Conservation (phyloP, 2,113 vertebrate species). For the Nothocercus nigrocapillus region DNA sequence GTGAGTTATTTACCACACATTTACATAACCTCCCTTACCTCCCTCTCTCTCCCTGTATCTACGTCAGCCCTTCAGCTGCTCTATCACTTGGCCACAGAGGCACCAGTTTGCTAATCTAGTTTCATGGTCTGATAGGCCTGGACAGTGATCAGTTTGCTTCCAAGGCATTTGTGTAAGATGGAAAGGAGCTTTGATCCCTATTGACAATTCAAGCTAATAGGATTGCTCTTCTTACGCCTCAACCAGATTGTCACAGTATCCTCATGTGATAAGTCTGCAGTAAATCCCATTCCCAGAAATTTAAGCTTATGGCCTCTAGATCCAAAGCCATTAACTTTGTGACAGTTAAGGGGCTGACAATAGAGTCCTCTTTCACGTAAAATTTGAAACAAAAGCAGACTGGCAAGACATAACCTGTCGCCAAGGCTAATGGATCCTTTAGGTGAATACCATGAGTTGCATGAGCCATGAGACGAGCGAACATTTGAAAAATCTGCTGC, state of each 20-base stretch:
- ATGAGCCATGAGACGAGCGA: not conserved
- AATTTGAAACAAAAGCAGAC: not conserved
- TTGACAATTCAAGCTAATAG: slow-evolving; percentile 6
- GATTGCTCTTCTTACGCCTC: slow-evolving; percentile 11
- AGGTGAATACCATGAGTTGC: not conserved
- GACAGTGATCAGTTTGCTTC: slow-evolving; percentile 51
- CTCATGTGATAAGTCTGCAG: slow-evolving; percentile 38
- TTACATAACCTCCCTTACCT: slow-evolving; percentile 17
- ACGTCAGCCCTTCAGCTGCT: slow-evolving; percentile 3
- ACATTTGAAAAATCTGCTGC: not conserved
- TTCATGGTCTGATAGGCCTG: slow-evolving; percentile 58
- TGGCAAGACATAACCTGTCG: not conserved
- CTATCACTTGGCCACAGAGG: slow-evolving; percentile 27
- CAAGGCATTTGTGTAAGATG: slow-evolving; percentile 3
- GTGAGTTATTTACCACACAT: slow-evolving; percentile 21
- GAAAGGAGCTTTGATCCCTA: not conserved
- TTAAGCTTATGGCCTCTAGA: not conserved
- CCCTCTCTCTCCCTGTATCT: not conserved
- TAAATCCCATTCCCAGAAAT: slow-evolving; percentile 28
- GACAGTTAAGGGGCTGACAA: not conserved
- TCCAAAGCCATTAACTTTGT: slow-evolving; percentile 18
- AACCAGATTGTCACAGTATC: slow-evolving; percentile 36
- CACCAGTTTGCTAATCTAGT: slow-evolving; percentile 52
- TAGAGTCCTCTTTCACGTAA: not conserved
- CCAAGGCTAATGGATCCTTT: not conserved